Evolutionary conservation across 2,797 vertebrate species (phyloP).

Genomic region (Apogon hyalosoma): DNA sequence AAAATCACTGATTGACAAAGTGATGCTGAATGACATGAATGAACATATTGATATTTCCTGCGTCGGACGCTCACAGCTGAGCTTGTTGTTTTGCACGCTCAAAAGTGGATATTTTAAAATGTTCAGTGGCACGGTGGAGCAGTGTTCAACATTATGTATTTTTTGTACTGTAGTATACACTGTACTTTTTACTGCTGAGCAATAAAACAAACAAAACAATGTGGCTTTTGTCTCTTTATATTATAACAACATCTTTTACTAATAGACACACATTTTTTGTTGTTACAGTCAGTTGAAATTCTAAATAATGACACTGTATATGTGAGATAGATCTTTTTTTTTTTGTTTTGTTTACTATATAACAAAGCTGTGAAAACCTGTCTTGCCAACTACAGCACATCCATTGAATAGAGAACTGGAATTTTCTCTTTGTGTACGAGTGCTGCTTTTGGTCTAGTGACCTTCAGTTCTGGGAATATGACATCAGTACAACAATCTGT

Average conservation of each 20-base stretch:
- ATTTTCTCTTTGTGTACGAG: slow-evolving; percentile 69
- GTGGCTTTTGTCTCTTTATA: slow-evolving; percentile 21
- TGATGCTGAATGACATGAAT: slow-evolving; percentile 43
- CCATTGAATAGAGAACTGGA: slow-evolving; percentile 58
- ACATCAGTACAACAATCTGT: slow-evolving; percentile 50
- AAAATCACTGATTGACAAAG: slow-evolving; percentile 43
- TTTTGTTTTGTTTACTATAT: slow-evolving; percentile 12
- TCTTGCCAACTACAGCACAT: slow-evolving; percentile 65
- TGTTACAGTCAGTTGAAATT: not conserved
- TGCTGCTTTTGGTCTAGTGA: slow-evolving; percentile 45
- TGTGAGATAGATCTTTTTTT: slow-evolving; percentile 4
- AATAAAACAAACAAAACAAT: slow-evolving; percentile 82
- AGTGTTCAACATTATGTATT: slow-evolving; percentile 82
- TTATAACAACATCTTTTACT: not conserved
- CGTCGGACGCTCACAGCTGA: slow-evolving; percentile 70
- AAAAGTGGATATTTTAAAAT: slow-evolving; percentile 75
- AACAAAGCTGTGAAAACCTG: slow-evolving; percentile 43
- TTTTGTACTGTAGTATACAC: slow-evolving; percentile 88
- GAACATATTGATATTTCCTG: slow-evolving; percentile 61
- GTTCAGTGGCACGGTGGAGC: slow-evolving; percentile 75
- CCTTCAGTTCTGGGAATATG: slow-evolving; percentile 27
- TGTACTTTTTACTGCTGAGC: slow-evolving; percentile 89
- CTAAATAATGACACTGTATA: not conserved
- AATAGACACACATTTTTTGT: not conserved
- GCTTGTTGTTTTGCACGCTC: slow-evolving; percentile 77